These are phyloP conservation scores for Myodes glareolus DNA, from an alignment of 2,113 vertebrate species.

Conservation along the genomic window DNA sequence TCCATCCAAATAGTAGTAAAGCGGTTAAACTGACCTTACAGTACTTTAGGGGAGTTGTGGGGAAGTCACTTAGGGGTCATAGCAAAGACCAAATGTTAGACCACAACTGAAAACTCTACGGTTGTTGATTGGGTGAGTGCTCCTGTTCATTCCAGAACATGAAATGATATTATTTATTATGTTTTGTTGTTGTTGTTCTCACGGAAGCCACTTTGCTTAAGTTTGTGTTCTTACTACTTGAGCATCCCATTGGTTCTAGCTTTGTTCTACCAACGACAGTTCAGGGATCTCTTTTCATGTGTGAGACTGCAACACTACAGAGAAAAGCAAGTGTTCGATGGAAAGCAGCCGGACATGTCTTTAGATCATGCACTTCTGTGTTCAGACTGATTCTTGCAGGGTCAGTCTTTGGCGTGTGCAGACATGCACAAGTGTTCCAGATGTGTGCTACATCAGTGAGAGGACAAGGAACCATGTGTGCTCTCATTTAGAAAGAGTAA, in stretches of 20 bases:
- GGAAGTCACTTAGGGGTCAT: not conserved
- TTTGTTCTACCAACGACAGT: not conserved
- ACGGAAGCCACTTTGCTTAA: slow-evolving; percentile 6
- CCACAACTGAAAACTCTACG: not conserved
- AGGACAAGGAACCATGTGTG: not conserved
- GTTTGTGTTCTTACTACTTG: not conserved
- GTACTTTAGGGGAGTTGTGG: not conserved
- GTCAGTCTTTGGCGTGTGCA: not conserved
- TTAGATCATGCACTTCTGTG: not conserved
- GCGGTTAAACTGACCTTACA: not conserved
- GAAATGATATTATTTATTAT: not conserved
- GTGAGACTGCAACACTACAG: not conserved
- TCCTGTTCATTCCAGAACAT: not conserved
- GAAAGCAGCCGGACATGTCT: not conserved
- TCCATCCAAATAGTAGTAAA: not conserved
- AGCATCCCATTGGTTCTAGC: not conserved
- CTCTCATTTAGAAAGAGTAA: not conserved
- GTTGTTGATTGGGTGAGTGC: not conserved
- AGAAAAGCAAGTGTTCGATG: not conserved
- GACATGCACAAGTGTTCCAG: not conserved
- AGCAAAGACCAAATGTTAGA: not conserved
- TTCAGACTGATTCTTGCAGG: not conserved
- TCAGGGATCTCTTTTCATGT: not conserved
- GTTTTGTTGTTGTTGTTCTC: not conserved
- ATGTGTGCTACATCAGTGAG: not conserved